A percentile compares a stretch with the other conserved stretches of the same genome.
Evolutionary conservation across 2,113 vertebrate genomes (phyloP).

Genomic region (Nothoprocta pentlandii): DNA sequence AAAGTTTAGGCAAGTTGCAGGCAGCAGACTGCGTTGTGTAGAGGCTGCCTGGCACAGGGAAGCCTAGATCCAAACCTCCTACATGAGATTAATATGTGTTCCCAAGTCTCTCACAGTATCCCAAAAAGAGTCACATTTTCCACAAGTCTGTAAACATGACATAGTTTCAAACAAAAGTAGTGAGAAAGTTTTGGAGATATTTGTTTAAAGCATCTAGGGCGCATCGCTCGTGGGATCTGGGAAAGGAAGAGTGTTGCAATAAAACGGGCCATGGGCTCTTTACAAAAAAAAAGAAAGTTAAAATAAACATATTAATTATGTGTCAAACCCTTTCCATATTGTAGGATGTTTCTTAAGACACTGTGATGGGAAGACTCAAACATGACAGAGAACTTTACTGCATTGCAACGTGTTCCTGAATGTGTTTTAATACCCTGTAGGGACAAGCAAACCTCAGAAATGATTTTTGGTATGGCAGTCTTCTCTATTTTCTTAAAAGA

Average conservation of each 20-base stretch:
- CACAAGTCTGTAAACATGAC: constrained; percentile 45
- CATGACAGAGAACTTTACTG: not conserved
- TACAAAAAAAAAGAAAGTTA: not conserved
- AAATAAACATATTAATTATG: constrained; percentile 62
- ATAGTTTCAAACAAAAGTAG: not conserved
- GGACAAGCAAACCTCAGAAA: constrained; percentile 22
- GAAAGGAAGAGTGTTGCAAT: constrained; percentile 18
- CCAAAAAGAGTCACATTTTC: constrained; percentile 14
- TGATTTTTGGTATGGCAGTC: not conserved
- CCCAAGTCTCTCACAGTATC: not conserved
- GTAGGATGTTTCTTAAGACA: constrained; percentile 40
- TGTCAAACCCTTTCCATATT: constrained; percentile 43
- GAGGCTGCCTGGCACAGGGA: not conserved
- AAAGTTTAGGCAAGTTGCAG: not conserved
- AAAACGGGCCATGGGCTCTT: not conserved
- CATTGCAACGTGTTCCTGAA: not conserved
- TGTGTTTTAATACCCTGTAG: constrained; percentile 37
- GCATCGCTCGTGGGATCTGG: not conserved
- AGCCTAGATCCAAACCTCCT: not conserved
- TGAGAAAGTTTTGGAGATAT: not conserved
- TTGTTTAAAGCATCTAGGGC: not conserved
- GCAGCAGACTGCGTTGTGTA: not conserved
- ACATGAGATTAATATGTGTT: not conserved
- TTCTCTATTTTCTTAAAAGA: not conserved
- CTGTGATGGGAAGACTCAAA: constrained; percentile 8